These are phyloP conservation scores for Augiades crinisus DNA, from an alignment of 2,888 invertebrate genomes.

Conservation along the genomic window DNA sequence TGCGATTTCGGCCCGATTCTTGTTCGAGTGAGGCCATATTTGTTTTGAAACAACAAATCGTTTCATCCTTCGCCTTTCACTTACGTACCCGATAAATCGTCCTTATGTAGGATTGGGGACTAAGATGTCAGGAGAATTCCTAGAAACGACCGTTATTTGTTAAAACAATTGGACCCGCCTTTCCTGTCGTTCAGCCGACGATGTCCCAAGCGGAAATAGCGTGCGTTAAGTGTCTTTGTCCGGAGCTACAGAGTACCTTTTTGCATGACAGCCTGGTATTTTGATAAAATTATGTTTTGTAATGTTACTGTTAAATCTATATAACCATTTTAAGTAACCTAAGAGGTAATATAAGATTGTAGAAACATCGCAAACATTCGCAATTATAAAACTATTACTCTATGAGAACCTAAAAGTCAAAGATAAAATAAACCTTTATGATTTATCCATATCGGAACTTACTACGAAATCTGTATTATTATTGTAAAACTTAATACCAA, in stretches of 20 bases:
- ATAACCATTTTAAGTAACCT: too few relatives aligned
- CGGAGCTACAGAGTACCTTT: not conserved
- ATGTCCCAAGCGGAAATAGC: slow-evolving; percentile 11
- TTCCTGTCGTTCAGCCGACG: slow-evolving; percentile 9
- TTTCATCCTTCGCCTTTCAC: slow-evolving; percentile 10
- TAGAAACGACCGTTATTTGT: slow-evolving; percentile 15
- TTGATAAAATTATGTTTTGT: too few relatives aligned
- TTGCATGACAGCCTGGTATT: not conserved
- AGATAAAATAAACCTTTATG: too few relatives aligned
- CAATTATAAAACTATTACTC: too few relatives aligned
- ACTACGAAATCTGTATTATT: too few relatives aligned
- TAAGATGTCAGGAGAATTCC: slow-evolving; percentile 13
- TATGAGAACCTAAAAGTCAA: too few relatives aligned
- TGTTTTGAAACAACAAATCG: slow-evolving; percentile 14
- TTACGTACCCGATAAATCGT: slow-evolving; percentile 14
- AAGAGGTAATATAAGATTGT: too few relatives aligned
- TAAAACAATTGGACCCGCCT: slow-evolving; percentile 18
- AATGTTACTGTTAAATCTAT: too few relatives aligned
- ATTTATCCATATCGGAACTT: too few relatives aligned
- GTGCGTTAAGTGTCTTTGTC: slow-evolving; percentile 6
- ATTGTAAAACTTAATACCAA: too few relatives aligned
- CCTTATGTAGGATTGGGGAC: slow-evolving; percentile 8
- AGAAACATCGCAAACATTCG: too few relatives aligned
- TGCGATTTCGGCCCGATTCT: not conserved
- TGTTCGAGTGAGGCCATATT: not conserved